Percentiles rank a stretch among this genome's conserved stretches.
Evolutionary conservation across 2,888 invertebrate genomes (phyloP).

Genomic region (Thymelicus lineola): DNA sequence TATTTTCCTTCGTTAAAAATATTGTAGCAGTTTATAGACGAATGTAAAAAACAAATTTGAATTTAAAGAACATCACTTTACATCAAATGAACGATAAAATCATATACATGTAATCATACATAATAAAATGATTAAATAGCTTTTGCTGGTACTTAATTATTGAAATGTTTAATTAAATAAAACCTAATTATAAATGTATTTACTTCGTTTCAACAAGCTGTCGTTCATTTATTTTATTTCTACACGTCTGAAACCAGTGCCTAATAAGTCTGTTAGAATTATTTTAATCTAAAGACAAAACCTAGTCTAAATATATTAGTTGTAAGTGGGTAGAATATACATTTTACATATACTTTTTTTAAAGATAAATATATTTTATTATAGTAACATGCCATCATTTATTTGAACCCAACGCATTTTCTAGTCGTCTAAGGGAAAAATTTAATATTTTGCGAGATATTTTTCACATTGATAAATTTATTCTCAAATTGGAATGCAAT

Average conservation of each 20-base stretch:
- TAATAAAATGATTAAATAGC: not conserved
- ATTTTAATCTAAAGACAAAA: constrained; percentile 24
- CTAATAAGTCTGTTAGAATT: constrained; percentile 40
- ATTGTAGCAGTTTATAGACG: not conserved
- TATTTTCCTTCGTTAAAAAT: not conserved
- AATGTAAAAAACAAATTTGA: no score
- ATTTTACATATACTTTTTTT: not conserved
- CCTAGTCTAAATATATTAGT: constrained; percentile 32
- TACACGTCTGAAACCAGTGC: constrained; percentile 18
- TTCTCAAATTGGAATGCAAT: not conserved
- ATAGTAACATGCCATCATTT: not conserved
- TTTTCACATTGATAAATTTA: not conserved
- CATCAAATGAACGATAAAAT: not conserved
- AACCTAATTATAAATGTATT: not conserved
- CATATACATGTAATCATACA: no score
- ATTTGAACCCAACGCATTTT: constrained; percentile 20
- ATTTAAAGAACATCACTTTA: no score
- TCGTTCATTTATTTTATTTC: not conserved
- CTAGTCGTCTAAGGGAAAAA: constrained; percentile 20
- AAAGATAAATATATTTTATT: constrained; percentile 2
- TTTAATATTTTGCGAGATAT: not conserved
- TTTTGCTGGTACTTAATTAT: constrained; percentile 3
- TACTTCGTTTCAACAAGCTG: not conserved
- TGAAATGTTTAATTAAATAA: not conserved
- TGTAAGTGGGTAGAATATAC: constrained; percentile 10